A percentile compares a stretch with the other conserved stretches of the same genome.
These are phyloP conservation scores for Mustelus asterias DNA, from an alignment of 2,113 vertebrate species.

Conservation along the genomic window DNA sequence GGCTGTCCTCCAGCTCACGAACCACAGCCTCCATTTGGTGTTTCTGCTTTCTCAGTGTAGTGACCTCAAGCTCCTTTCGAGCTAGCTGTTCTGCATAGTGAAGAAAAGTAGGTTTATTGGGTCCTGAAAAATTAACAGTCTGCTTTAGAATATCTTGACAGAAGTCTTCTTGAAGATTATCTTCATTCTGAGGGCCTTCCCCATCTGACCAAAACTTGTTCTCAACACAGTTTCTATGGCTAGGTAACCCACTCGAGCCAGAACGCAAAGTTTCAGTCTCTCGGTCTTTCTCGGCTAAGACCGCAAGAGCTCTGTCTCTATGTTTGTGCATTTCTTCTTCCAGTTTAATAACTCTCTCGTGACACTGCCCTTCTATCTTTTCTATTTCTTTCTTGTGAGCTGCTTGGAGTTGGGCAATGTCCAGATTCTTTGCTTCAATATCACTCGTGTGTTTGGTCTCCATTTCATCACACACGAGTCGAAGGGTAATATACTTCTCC, in stretches of 20 bases:
- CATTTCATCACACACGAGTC: slow-evolving; percentile 66
- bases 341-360: slow-evolving; percentile 65
- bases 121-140: slow-evolving; percentile 53
- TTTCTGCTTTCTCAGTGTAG: slow-evolving; percentile 66
- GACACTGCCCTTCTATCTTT: slow-evolving; percentile 56
- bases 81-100: slow-evolving; percentile 86
- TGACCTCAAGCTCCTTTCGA: slow-evolving; percentile 75
- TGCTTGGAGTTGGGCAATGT: slow-evolving; percentile 58
- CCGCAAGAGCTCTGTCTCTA: slow-evolving; percentile 73
- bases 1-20: slow-evolving; percentile 63
- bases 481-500: slow-evolving; percentile 78
- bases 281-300: slow-evolving; percentile 81
- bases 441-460: slow-evolving; percentile 58
- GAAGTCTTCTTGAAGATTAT: rapidly evolving
- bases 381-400: slow-evolving; percentile 73
- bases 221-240: slow-evolving; percentile 37
- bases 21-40: slow-evolving; percentile 68
- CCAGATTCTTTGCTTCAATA: slow-evolving; percentile 61
- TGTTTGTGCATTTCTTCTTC: slow-evolving; percentile 90
- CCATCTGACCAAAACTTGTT: slow-evolving; percentile 28
- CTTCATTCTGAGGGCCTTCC: rapidly evolving
- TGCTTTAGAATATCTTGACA: slow-evolving; percentile 55
- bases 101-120: slow-evolving; percentile 72
- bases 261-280: slow-evolving; percentile 76
- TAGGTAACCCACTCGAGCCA: slow-evolving; percentile 39